Conservation (phyloP, 2,888 invertebrate species). For the Drosophila barbarae region DNA sequence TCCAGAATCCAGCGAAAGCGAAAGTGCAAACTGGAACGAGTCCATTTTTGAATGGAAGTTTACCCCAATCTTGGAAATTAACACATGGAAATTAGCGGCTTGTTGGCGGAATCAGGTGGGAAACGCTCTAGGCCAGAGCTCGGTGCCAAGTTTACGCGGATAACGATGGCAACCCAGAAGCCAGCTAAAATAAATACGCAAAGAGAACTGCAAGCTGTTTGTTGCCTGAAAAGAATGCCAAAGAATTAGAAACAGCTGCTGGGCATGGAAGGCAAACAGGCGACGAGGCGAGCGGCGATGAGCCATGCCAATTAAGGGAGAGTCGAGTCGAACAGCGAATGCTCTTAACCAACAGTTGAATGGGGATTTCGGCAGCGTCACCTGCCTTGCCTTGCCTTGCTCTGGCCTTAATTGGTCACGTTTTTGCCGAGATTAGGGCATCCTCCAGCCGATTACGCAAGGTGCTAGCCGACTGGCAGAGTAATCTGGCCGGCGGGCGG, state of each 20-base stretch:
- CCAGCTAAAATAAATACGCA: conserved; percentile 33
- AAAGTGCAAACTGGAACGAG: background rate
- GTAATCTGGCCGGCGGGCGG: conserved; percentile 5
- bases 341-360: conserved; percentile 11
- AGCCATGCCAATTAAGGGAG: background rate
- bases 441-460: conserved; percentile 7
- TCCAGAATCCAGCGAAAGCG: background rate
- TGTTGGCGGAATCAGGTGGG: conserved; percentile 49
- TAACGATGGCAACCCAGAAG: conserved; percentile 29
- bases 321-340: conserved; percentile 27
- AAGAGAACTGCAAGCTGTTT: conserved; percentile 21
- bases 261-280: conserved; percentile 9
- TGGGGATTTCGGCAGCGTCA: background rate
- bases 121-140: conserved; percentile 6
- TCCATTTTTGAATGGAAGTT: conserved; percentile 2
- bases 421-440: conserved; percentile 1
- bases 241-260: conserved; percentile 47
- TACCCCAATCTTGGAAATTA: conserved; percentile 43
- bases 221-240: conserved; percentile 23
- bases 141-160: conserved; percentile 29
- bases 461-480: background rate
- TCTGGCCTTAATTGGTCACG: background rate
- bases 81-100: conserved; percentile 61
- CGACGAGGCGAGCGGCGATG: background rate
- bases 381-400: background rate